These are phyloP conservation scores for Coelopa pilipes DNA, from an alignment of 2,888 invertebrate genomes.

Conservation along the genomic window DNA sequence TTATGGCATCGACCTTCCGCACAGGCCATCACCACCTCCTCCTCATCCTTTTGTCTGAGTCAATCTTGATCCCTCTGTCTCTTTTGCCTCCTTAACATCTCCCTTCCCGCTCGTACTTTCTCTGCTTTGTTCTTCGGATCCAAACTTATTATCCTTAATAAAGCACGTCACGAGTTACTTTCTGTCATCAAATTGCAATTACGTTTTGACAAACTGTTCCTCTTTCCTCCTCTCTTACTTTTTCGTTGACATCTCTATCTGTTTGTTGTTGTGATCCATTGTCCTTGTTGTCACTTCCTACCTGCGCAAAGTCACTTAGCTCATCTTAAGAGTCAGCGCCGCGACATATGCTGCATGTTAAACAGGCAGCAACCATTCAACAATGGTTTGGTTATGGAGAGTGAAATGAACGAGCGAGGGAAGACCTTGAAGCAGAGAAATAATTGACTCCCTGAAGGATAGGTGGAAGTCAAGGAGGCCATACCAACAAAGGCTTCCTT, in stretches of 20 bases:
- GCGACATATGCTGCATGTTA: conserved; percentile 9
- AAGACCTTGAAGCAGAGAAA: neutral
- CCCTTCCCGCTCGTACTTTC: neutral
- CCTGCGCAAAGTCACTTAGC: neutral
- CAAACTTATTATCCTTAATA: neutral
- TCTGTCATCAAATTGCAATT: conserved; percentile 26
- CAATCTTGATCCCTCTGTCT: neutral
- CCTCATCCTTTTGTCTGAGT: neutral
- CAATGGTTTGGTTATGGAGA: too few species aligned
- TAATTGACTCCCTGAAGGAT: too few species aligned
- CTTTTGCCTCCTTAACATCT: neutral
- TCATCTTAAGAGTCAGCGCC: too few species aligned
- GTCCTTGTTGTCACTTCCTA: neutral
- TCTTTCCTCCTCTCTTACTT: too few species aligned
- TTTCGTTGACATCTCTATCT: neutral
- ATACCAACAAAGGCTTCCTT: too few species aligned
- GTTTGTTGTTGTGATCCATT: neutral
- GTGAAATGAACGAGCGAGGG: neutral
- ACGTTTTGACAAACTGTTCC: conserved; percentile 11
- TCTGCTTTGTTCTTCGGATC: neutral
- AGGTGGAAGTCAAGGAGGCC: too few species aligned
- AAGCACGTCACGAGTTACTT: conserved; percentile 16
- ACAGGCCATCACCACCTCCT: neutral
- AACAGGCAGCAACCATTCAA: neutral
- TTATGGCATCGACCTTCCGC: conserved; percentile 5